Conservation (phyloP, 1,140 invertebrate species). For the Augochlora pura region DNA sequence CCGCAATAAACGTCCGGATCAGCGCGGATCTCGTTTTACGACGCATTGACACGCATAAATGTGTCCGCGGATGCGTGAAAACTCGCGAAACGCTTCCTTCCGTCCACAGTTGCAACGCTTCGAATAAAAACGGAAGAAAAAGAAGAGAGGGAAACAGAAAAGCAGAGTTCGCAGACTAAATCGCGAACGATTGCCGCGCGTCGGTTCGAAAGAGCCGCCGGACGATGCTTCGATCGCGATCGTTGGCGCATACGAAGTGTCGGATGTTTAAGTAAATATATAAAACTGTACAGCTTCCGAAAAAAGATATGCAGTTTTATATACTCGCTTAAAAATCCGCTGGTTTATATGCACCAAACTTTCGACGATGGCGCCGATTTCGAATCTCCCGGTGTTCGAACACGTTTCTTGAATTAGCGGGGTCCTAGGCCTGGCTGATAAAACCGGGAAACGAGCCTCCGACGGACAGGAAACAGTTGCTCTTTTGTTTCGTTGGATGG, state of each 20-base stretch:
- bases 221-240: background rate
- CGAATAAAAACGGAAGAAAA: no score
- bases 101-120: background rate
- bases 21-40: no score
- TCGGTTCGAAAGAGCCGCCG: background rate
- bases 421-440: background rate
- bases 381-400: background rate
- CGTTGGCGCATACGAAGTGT: no score
- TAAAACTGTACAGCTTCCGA: no score
- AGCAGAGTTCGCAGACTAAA: no score
- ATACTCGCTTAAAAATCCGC: no score
- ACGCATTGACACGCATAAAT: background rate
- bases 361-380: background rate
- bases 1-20: no score
- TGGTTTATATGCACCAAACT: no score
- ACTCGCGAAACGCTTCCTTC: constrained; percentile 32
- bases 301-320: no score
- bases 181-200: no score
- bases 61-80: constrained; percentile 2
- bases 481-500: background rate
- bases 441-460: background rate
- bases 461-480: background rate
- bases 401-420: constrained; percentile 14
- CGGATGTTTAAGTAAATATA: no score
- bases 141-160: no score